These are phyloP conservation scores for Micromesistius poutassou DNA, from an alignment of 2,797 vertebrate genomes.

Conservation along the genomic window DNA sequence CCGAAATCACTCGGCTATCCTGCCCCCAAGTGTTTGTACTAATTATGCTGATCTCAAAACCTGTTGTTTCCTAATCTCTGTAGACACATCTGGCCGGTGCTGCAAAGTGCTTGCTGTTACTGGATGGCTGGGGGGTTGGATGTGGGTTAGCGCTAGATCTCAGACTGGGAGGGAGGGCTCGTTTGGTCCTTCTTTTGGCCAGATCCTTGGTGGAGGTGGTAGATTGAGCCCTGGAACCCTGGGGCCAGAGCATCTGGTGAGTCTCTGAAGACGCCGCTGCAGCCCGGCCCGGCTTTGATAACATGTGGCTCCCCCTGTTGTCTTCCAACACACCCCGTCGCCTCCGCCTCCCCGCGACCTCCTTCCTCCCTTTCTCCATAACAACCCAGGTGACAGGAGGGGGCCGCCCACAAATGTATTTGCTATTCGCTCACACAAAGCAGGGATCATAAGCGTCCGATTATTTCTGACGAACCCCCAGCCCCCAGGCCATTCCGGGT, in stretches of 20 bases:
- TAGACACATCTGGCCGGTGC: constrained; percentile 48
- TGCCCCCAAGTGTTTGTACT: constrained; percentile 8
- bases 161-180: constrained; percentile 24
- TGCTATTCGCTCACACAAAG: neutral
- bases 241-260: constrained; percentile 66
- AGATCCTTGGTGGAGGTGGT: constrained; percentile 51
- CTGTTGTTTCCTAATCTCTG: constrained; percentile 48
- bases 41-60: constrained; percentile 25
- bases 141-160: constrained; percentile 8
- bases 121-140: constrained; percentile 2
- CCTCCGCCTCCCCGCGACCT: constrained; percentile 25
- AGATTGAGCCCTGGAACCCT: constrained; percentile 66
- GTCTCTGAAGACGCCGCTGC: constrained; percentile 43
- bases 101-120: constrained; percentile 29
- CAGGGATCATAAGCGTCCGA: neutral
- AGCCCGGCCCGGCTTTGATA: constrained; percentile 47
- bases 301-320: constrained; percentile 34
- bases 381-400: constrained; percentile 9
- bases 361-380: constrained; percentile 39
- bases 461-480: too few relatives aligned
- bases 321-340: constrained; percentile 31
- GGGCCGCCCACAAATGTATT: neutral
- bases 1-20: neutral
- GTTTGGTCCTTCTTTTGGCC: constrained; percentile 6
- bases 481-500: too few relatives aligned